A percentile compares a stretch with the other conserved stretches of the same genome.
Conservation (phyloP, 2,113 vertebrate genomes). For the Sclerurus mexicanus region DNA sequence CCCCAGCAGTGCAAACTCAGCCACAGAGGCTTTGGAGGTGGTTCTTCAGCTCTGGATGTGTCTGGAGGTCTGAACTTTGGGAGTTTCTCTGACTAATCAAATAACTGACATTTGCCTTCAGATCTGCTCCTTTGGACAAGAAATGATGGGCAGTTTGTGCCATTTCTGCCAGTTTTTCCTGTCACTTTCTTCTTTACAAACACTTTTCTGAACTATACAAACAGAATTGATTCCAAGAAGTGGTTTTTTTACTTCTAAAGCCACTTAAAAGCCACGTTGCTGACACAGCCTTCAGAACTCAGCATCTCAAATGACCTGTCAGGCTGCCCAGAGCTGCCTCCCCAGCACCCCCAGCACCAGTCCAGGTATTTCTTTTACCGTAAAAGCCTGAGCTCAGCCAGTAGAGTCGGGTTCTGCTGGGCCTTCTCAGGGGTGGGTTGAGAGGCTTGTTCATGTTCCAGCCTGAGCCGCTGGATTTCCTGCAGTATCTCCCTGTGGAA, state of each 20-base stretch:
- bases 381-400: slow-evolving; percentile 90
- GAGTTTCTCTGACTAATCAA: background rate
- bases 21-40: background rate
- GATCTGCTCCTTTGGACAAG: background rate
- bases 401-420: slow-evolving; percentile 91
- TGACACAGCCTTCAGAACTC: background rate
- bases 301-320: rapidly evolving
- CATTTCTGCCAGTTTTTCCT: background rate
- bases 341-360: background rate
- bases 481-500: slow-evolving; percentile 88
- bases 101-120: background rate
- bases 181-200: background rate
- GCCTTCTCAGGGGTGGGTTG: slow-evolving; percentile 94
- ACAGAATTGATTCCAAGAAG: background rate
- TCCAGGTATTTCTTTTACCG: slow-evolving; percentile 63
- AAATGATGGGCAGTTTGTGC: background rate
- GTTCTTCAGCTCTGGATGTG: background rate
- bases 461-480: slow-evolving; percentile 91
- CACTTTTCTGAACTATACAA: background rate
- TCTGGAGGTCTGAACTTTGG: rapidly evolving
- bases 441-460: slow-evolving; percentile 94
- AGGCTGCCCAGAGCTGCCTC: rapidly evolving
- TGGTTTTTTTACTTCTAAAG: background rate
- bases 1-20: background rate
- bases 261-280: background rate